Percentiles rank a stretch among this genome's conserved stretches.
Evolutionary conservation across 37 sponge, comb jelly and placozoan genomes (phyloP).

Genomic region (Beroe forskalii): DNA sequence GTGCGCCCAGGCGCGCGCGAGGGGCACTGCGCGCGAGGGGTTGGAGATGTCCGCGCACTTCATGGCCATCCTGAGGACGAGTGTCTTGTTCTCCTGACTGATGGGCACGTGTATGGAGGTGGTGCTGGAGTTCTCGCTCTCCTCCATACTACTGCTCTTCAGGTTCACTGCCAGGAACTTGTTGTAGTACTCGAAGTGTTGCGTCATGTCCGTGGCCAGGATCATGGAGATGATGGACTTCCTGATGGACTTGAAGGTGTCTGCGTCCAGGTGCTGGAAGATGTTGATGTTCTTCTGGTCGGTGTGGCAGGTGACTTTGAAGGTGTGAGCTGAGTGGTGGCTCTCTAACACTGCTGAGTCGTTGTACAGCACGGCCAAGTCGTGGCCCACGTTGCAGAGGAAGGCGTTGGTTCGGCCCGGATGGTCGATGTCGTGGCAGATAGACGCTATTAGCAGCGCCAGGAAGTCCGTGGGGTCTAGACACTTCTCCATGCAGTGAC

Average conservation of each 20-base stretch:
- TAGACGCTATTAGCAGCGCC: slow-evolving; percentile 74
- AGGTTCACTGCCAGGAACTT: slow-evolving; percentile 74
- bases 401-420: slow-evolving; percentile 83
- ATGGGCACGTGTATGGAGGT: slow-evolving; percentile 42
- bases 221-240: slow-evolving; percentile 82
- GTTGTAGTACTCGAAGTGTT: slow-evolving; percentile 85
- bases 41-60: slow-evolving; percentile 91
- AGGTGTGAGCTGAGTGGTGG: slow-evolving; percentile 79
- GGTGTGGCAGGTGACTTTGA: slow-evolving; percentile 74
- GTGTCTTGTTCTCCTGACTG: slow-evolving; percentile 66
- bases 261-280: slow-evolving; percentile 73
- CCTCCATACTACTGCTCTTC: neutral
- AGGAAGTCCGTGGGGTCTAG: slow-evolving; percentile 74
- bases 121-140: slow-evolving; percentile 63
- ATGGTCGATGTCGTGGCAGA: slow-evolving; percentile 85
- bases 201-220: slow-evolving; percentile 91
- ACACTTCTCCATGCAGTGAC: slow-evolving; percentile 68
- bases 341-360: slow-evolving; percentile 87
- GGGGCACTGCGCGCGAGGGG: slow-evolving; percentile 69
- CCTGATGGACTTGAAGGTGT: slow-evolving; percentile 72
- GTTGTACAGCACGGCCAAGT: slow-evolving; percentile 81
- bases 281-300: slow-evolving; percentile 72
- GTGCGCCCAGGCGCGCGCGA: slow-evolving; percentile 78
- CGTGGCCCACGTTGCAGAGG: slow-evolving; percentile 71
- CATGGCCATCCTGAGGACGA: slow-evolving; percentile 78